Evolutionary conservation across 1,140 invertebrate genomes (phyloP).

Genomic region (Paramacrobiotus metropolitanus): DNA sequence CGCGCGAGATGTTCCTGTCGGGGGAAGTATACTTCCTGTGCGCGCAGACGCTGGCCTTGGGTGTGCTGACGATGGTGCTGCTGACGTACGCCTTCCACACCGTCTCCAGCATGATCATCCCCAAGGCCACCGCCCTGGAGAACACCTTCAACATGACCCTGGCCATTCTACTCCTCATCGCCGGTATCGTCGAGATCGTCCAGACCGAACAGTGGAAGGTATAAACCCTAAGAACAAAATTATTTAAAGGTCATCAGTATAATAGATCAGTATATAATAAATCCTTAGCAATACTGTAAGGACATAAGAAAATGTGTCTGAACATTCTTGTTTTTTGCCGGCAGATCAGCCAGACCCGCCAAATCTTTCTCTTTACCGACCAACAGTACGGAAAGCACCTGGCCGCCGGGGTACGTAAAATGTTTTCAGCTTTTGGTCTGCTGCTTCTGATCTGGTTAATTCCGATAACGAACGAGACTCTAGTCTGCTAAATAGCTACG

Average conservation of each 20-base stretch:
- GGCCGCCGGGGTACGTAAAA: not conserved
- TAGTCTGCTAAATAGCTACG: too few relatives aligned
- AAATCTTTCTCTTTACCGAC: not conserved
- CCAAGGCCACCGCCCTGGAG: not conserved
- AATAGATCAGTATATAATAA: too few relatives aligned
- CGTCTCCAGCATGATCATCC: not conserved
- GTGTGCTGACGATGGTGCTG: not conserved
- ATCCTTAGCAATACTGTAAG: too few relatives aligned
- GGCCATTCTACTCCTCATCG: not conserved
- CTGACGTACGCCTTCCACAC: not conserved
- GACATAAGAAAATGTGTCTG: too few relatives aligned
- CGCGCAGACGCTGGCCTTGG: not conserved
- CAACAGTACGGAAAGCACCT: not conserved
- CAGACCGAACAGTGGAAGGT: not conserved
- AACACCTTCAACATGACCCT: not conserved
- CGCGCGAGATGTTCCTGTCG: not conserved
- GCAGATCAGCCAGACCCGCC: not conserved
- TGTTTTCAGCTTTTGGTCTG: not conserved
- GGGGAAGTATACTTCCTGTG: slow-evolving; percentile 2
- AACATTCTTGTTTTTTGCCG: too few relatives aligned
- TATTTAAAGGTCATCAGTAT: too few relatives aligned
- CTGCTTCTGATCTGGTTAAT: not conserved
- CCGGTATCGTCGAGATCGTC: slow-evolving; percentile 1
- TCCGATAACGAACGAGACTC: too few relatives aligned
- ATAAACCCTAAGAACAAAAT: too few relatives aligned